These are phyloP conservation scores for Butorides virescens DNA, from an alignment of 2,113 vertebrate genomes.

Conservation along the genomic window DNA sequence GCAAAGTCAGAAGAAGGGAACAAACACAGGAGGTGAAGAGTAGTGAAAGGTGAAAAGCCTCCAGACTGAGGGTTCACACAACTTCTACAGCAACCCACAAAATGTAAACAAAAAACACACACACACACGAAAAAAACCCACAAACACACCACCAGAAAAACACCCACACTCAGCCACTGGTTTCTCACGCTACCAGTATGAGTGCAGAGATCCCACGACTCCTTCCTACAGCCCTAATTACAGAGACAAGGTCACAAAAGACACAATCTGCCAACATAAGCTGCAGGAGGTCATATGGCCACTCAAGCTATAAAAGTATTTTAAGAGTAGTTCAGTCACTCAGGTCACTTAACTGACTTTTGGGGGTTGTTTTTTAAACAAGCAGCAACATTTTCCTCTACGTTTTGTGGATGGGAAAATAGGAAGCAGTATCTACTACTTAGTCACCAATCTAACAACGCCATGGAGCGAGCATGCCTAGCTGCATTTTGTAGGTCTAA, in stretches of 20 bases:
- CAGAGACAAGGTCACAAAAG: neutral
- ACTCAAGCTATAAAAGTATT: neutral
- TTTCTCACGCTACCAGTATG: neutral
- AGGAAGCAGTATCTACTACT: neutral
- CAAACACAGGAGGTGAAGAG: neutral
- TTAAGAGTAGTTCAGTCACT: conserved; percentile 3
- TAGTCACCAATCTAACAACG: neutral
- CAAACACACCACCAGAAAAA: too few relatives aligned
- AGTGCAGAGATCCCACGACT: neutral
- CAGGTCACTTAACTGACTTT: conserved; percentile 8
- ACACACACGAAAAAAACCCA: too few relatives aligned
- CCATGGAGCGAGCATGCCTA: neutral
- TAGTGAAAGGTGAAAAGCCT: neutral
- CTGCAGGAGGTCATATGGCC: neutral
- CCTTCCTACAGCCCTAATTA: neutral
- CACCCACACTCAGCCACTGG: neutral
- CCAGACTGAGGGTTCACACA: neutral
- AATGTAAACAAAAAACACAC: neutral
- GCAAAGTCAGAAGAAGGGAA: neutral
- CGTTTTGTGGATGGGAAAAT: neutral
- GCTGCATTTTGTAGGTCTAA: neutral
- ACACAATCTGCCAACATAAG: neutral
- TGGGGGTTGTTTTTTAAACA: neutral
- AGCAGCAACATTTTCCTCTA: neutral
- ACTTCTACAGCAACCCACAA: neutral